phyloP scores from a whole-genome alignment of 2,113 vertebrate genomes.

The Aix galericulata region DNA sequence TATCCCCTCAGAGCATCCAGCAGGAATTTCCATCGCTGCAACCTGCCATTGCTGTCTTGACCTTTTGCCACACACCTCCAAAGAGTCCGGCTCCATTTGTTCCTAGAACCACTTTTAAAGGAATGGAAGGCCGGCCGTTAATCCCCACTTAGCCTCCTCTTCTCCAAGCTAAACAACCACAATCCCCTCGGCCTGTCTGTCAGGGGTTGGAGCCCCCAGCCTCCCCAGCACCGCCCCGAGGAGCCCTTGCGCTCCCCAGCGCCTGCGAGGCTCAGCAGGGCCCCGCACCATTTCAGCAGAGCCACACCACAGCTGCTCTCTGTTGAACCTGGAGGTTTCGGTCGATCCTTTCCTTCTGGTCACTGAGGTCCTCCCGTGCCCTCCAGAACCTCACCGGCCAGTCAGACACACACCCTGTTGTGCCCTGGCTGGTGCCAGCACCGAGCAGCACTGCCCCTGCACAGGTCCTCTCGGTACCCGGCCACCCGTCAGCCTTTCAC shows the following conservation, averaged over 20 bases:
- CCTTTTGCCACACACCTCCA: neutral
- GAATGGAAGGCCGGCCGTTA: neutral
- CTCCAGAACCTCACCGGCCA: neutral
- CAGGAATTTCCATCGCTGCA: neutral
- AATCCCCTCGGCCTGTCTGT: neutral
- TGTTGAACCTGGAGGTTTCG: neutral
- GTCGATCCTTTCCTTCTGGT: neutral
- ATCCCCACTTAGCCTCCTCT: neutral
- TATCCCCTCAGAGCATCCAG: neutral
- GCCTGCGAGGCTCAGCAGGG: neutral
- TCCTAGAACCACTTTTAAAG: neutral
- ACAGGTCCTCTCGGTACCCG: neutral
- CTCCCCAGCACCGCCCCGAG: neutral
- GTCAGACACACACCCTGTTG: too few species aligned
- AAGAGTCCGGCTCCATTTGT: neutral
- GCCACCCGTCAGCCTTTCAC: neutral
- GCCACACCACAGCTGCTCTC: neutral
- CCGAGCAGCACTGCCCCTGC: neutral
- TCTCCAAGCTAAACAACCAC: neutral
- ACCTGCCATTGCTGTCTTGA: neutral
- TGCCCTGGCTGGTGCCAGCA: too few species aligned
- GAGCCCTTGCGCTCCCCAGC: neutral
- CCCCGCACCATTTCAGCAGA: accelerated
- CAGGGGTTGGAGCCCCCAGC: neutral
- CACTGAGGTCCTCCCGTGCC: neutral